Evolutionary conservation across 2,113 vertebrate species (phyloP), one percentile per base, ranked within the genome.

Genomic region (Melierax canorus): DNA sequence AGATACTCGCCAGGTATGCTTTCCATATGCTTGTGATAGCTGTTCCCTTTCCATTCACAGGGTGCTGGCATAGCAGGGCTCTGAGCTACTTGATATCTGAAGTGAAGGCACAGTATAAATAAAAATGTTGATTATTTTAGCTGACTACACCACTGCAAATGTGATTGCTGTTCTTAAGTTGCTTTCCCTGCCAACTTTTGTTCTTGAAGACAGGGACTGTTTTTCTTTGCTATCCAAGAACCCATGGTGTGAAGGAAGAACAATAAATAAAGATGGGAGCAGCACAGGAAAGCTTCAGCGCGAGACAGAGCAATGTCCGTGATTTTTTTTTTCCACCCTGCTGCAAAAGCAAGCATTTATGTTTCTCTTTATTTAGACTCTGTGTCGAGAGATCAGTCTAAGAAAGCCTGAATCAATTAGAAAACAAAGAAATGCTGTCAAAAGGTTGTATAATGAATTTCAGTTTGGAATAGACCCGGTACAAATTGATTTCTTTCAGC

Each of bases 331-430:
- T 19, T 22, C 26, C 24, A 16, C 34, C 22, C 39, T 16, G 4
- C 64, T 81, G 51, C 59, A 92, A 93, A 92, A 72, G 24, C 72
- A 88, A 90, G 45, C 32, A 19, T 80, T 95, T 92, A 41, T 68
- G 18, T 83, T 90, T 91, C 82, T 79, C 34, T 92, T 88, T 93
- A 82, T 90, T 77, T 86, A 79, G 84, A 68, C 15, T 77, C 19
- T 79, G 5, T 73, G 62, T 94, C 79, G 71, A 80, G 68, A 90
- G 48, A 85, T 58, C 56, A 67, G 72, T 43, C 24, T 78, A 79
- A 88, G 63, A 93, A 96, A 90, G 64, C 63, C 92, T 86, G 72
- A 94, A 88, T 74, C 63, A 71, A 80, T 92, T 95, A 90, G 88
- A 90, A 96, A 88, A 90, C 73, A 97, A 96, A 95, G 66, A 64